A percentile compares a stretch with the other conserved stretches of the same genome.
These are phyloP conservation scores for Maccullochella peelii DNA, from an alignment of 2,113 vertebrate species.

Conservation along the genomic window DNA sequence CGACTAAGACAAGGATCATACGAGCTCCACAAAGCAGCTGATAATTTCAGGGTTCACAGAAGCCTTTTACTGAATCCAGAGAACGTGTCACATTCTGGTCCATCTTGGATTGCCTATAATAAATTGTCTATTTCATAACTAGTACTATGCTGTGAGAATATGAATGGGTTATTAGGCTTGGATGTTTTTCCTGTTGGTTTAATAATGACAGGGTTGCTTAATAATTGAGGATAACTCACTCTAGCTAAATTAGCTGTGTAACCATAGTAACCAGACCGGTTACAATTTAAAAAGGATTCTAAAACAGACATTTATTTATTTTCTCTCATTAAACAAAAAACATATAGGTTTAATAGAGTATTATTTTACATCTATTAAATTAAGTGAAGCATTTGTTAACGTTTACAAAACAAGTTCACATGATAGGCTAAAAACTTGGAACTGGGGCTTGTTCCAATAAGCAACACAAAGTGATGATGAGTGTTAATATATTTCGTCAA, in stretches of 20 bases:
- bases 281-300: neutral
- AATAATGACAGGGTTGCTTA: neutral
- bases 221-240: neutral
- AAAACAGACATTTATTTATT: constrained; percentile 21
- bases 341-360: neutral
- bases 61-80: neutral
- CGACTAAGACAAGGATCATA: constrained; percentile 6
- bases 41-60: constrained; percentile 11
- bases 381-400: neutral
- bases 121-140: neutral
- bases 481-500: neutral
- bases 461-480: neutral
- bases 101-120: neutral
- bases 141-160: neutral
- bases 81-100: neutral
- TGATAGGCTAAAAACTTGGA: constrained; percentile 34
- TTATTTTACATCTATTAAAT: constrained; percentile 10
- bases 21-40: neutral
- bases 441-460: neutral
- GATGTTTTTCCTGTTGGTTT: neutral
- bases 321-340: constrained; percentile 10
- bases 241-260: neutral
- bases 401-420: neutral
- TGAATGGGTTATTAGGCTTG: neutral
- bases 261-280: neutral